Percentiles rank a stretch among this genome's conserved stretches.
These are phyloP conservation scores for Parnassius glacialis DNA, from an alignment of 2,888 invertebrate genomes.

Conservation along the genomic window DNA sequence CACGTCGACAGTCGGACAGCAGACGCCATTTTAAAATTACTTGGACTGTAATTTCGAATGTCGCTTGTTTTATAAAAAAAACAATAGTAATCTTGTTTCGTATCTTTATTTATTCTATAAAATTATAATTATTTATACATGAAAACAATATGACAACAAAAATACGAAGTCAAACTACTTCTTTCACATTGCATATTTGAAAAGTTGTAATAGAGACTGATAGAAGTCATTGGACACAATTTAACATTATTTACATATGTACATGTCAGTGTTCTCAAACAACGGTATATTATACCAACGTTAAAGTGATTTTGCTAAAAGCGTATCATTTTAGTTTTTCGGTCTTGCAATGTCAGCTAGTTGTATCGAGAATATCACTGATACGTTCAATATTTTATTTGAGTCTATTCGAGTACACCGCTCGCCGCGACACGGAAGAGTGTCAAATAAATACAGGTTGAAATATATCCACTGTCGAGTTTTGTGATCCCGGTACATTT, in stretches of 20 bases:
- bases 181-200: too few relatives aligned
- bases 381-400: slow-evolving; percentile 75
- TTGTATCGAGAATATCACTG: slow-evolving; percentile 69
- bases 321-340: slow-evolving; percentile 78
- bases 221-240: too few relatives aligned
- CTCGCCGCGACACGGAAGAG: slow-evolving; percentile 63
- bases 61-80: too few relatives aligned
- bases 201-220: too few relatives aligned
- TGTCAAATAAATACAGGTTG: slow-evolving; percentile 76
- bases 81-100: too few relatives aligned
- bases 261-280: slow-evolving; percentile 34
- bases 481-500: slow-evolving; percentile 65
- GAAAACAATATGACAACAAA: too few relatives aligned
- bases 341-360: slow-evolving; percentile 63
- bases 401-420: slow-evolving; percentile 60
- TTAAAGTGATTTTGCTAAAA: slow-evolving; percentile 66
- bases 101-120: too few relatives aligned
- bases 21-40: too few relatives aligned
- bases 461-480: slow-evolving; percentile 69
- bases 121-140: too few relatives aligned
- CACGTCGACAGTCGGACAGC: too few relatives aligned
- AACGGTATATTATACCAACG: slow-evolving; percentile 53
- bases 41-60: too few relatives aligned
- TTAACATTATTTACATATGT: slow-evolving; percentile 34
- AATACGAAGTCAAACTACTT: too few relatives aligned